Conservation (phyloP, 2,797 vertebrate species). For the Chrosomus eos region DNA sequence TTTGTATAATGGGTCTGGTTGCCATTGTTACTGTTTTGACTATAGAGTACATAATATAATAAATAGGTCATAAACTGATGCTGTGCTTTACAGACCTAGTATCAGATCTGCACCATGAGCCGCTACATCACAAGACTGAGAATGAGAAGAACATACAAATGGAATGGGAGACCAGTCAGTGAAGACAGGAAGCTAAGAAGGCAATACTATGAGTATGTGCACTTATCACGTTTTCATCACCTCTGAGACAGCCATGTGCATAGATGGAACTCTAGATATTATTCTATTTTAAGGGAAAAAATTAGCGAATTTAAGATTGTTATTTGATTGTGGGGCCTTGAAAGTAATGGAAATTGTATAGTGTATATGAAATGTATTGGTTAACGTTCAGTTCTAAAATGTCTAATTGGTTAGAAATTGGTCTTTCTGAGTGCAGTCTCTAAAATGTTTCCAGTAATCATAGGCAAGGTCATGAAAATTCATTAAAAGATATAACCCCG, state of each 20-base stretch:
- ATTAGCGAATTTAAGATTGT: not conserved
- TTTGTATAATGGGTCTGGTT: not conserved
- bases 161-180: conserved; percentile 73
- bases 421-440: not conserved
- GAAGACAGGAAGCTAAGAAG: conserved; percentile 79
- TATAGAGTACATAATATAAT: not conserved
- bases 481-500: not conserved
- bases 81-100: not conserved
- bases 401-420: not conserved
- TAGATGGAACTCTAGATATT: not conserved
- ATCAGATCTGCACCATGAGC: conserved; percentile 69
- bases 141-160: conserved; percentile 74
- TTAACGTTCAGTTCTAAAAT: not conserved
- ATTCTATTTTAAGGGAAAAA: not conserved
- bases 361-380: not conserved
- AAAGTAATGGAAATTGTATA: not conserved
- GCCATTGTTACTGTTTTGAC: not conserved
- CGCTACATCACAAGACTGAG: conserved; percentile 75
- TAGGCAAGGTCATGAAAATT: not conserved
- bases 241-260: not conserved
- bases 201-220: conserved; percentile 79
- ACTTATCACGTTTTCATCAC: not conserved
- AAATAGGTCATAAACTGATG: not conserved
- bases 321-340: not conserved
- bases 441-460: not conserved